These are phyloP conservation scores for Sandelia bainsii DNA, from an alignment of 2,797 vertebrate species.

Conservation along the genomic window DNA sequence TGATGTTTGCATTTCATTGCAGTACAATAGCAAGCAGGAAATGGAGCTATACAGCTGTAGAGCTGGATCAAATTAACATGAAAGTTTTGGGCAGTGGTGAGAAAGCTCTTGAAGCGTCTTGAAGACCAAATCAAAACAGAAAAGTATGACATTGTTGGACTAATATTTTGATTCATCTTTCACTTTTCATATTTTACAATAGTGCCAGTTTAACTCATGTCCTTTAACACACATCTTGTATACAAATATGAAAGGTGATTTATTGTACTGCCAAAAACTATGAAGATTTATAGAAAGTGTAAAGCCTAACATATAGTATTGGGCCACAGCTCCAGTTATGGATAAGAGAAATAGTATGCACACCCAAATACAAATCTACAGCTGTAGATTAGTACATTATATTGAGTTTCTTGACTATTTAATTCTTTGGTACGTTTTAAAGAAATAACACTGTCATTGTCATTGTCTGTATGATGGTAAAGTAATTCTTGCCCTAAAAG, in stretches of 20 bases:
- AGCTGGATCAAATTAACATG: too few species aligned
- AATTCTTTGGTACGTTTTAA: background rate
- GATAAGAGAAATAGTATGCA: background rate
- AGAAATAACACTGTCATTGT: background rate
- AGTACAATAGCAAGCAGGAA: background rate
- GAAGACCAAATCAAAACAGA: background rate
- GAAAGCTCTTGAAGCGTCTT: background rate
- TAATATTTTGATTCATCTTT: background rate
- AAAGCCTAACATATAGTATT: too few species aligned
- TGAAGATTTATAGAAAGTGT: too few species aligned
- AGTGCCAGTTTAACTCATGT: background rate
- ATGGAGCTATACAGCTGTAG: background rate
- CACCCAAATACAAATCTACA: too few species aligned
- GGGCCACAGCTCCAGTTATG: too few species aligned
- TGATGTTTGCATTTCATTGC: background rate
- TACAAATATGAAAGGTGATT: too few species aligned
- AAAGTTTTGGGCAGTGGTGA: background rate
- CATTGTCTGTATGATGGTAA: background rate
- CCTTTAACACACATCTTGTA: background rate
- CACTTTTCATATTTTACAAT: background rate
- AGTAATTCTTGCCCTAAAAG: background rate
- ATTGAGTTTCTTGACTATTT: background rate
- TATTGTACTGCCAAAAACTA: too few species aligned
- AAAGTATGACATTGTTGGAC: background rate
- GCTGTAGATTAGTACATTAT: background rate